Percentiles rank a stretch among this genome's conserved stretches.
Evolutionary conservation across 2,888 invertebrate genomes (phyloP).

Genomic region (Tetranychus piercei): DNA sequence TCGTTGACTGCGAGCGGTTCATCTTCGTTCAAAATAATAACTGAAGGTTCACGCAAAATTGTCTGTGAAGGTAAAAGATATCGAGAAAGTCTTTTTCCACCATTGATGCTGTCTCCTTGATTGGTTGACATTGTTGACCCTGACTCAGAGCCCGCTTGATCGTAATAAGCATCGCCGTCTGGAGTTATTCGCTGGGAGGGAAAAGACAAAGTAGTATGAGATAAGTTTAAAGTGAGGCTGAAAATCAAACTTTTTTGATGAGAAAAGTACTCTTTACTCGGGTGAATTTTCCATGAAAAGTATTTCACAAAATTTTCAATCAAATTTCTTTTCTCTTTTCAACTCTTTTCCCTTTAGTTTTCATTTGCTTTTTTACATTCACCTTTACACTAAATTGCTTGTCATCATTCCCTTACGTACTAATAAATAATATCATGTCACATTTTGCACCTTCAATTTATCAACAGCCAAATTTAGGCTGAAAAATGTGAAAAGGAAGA

Average conservation of each 20-base stretch:
- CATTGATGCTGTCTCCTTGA: neutral
- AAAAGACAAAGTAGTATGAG: neutral
- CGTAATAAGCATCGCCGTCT: constrained; percentile 15
- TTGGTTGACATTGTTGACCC: constrained; percentile 4
- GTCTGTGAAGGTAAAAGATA: constrained; percentile 15
- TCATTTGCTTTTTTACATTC: neutral
- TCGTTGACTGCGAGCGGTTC: constrained; percentile 12
- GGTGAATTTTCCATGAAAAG: too few species aligned
- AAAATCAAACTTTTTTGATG: neutral
- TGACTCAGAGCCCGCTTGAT: constrained; percentile 8
- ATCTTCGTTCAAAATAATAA: constrained; percentile 17
- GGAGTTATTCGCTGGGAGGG: constrained; percentile 12
- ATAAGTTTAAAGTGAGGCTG: neutral
- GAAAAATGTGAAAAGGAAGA: too few species aligned
- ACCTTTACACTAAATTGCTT: neutral
- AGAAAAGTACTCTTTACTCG: too few species aligned
- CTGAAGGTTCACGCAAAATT: constrained; percentile 12
- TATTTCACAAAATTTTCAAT: too few species aligned
- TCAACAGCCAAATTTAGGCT: too few species aligned
- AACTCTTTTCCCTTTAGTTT: too few species aligned
- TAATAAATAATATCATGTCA: too few species aligned
- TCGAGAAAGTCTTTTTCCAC: constrained; percentile 7
- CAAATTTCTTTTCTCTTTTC: too few species aligned
- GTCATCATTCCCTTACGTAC: too few species aligned
- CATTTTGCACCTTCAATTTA: too few species aligned